Percentiles rank a stretch among this genome's conserved stretches.
These are phyloP conservation scores for Pedetes capensis DNA, from an alignment of 2,113 vertebrate species.

Conservation along the genomic window DNA sequence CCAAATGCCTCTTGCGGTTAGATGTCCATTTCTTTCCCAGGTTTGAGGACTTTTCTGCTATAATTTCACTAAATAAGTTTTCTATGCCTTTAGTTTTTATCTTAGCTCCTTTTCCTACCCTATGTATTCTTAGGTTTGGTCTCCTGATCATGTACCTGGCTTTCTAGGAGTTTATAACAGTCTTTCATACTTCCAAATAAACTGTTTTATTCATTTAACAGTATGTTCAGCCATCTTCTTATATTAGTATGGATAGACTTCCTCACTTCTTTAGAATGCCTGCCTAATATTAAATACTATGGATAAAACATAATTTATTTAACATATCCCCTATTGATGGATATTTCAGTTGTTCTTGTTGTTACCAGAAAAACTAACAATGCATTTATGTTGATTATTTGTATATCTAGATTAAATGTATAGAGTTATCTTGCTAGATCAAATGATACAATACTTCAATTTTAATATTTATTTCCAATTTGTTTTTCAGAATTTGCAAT, in stretches of 20 bases:
- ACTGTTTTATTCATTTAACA: constrained; percentile 27
- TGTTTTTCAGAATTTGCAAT: constrained; percentile 46
- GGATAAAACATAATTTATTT: background rate
- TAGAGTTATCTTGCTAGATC: background rate
- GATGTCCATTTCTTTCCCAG: too few relatives aligned
- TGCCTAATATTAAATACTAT: background rate
- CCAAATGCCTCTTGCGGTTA: too few relatives aligned
- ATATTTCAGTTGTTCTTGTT: background rate
- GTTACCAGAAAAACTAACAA: background rate
- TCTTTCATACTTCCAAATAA: background rate
- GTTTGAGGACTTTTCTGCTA: too few relatives aligned
- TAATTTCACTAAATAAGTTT: too few relatives aligned
- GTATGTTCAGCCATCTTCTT: background rate
- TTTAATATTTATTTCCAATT: constrained; percentile 42
- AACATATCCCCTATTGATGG: background rate
- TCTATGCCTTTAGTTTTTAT: too few relatives aligned
- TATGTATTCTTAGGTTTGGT: too few relatives aligned
- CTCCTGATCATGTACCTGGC: too few relatives aligned
- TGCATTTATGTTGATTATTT: background rate
- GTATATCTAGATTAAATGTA: background rate
- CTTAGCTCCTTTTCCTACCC: too few relatives aligned
- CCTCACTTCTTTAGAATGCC: background rate
- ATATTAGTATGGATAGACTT: background rate
- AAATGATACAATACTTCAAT: background rate
- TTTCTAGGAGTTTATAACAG: background rate